phyloP scores from a whole-genome alignment of 2,888 invertebrate species.

The Drosophila pseudotakahashii region DNA sequence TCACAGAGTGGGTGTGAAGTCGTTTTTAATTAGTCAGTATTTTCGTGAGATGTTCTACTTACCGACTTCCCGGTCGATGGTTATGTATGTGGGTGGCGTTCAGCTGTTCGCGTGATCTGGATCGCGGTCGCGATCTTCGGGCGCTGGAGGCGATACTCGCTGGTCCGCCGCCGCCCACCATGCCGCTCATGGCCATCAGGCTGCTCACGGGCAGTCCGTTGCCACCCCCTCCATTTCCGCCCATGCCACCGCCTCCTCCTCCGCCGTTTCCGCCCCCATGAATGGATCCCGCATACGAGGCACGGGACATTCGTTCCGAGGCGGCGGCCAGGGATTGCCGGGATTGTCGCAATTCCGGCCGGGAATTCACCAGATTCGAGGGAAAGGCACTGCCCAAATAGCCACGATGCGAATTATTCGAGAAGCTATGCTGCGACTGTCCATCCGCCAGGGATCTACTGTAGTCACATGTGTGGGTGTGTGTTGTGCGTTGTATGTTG shows the following conservation, averaged over 20 bases:
- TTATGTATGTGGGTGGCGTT: constrained; percentile 85
- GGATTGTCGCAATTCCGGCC: constrained; percentile 93
- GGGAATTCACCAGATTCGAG: constrained; percentile 90
- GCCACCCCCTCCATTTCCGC: constrained; percentile 28
- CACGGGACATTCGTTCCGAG: constrained; percentile 91
- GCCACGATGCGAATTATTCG: constrained; percentile 90
- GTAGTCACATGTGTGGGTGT: constrained; percentile 24
- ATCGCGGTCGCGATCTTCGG: constrained; percentile 90
- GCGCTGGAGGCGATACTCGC: constrained; percentile 87
- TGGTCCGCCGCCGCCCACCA: constrained; percentile 82
- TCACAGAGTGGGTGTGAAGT: constrained; percentile 9
- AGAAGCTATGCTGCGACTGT: constrained; percentile 95
- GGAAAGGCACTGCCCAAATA: constrained; percentile 89
- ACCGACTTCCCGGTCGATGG: constrained; percentile 90
- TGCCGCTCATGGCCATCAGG: constrained; percentile 76
- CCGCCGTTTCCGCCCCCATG: constrained; percentile 83
- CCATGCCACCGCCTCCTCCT: constrained; percentile 47
- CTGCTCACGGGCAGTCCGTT: constrained; percentile 53
- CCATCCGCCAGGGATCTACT: constrained; percentile 92
- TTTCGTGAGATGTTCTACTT: constrained; percentile 83
- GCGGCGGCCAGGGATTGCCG: constrained; percentile 93
- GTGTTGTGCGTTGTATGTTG: background rate
- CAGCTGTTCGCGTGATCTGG: constrained; percentile 89
- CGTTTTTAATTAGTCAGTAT: constrained; percentile 23
- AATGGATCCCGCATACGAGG: constrained; percentile 89